Base-by-base conservation (phyloP, 2,797 vertebrate species). In the Hoplostethus mediterraneus region DNA sequence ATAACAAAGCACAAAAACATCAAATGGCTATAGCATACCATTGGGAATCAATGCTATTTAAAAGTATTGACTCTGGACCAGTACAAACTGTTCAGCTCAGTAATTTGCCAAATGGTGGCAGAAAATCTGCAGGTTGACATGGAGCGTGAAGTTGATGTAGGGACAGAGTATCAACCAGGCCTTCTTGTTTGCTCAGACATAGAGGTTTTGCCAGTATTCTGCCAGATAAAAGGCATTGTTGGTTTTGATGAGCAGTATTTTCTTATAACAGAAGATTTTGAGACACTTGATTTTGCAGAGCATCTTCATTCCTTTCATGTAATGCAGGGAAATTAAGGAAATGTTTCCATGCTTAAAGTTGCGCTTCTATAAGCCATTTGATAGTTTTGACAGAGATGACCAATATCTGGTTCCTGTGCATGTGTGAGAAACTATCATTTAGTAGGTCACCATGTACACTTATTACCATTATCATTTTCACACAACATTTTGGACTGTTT, bases 1-100 rank as follows among this genome's bases (percentile, higher is more conserved):
- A 16, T 57, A 56, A 67, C 72, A 14, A 67, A 75, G 71, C 63
- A 3, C 17, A 69, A 69, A 67, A 62, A 38, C 59, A 68, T 57
- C 57, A 75, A 59, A 63, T 75, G 51, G 31, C 65, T 13, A 8
- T 68, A 3, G 59, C 73, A 49, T 63, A 49, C 33, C 51, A 75
- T n/a, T 75, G 58, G 59, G 49, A 68, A 55, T 55, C 57, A 42
- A 40, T 40, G 30, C 65, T 52, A 33, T 61, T 74, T 1, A 51
- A 74, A 74, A 75, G 14, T 5, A 52, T 67, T 12, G 13, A 63
- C 48, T 56, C 58, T 51, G 40, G 72, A 1, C 31, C 64, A 17
- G 65, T 62, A 10, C 48, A 67, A 28, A 28, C 28, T 28, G 28
- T 28, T 28, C 28, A 28, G 28, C 28, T 28, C 28, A 28, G 28